Percentiles rank a stretch among this genome's conserved stretches.
These are phyloP conservation scores for Eonycteris spelaea DNA, from an alignment of 2,113 vertebrate genomes.

Conservation along the genomic window DNA sequence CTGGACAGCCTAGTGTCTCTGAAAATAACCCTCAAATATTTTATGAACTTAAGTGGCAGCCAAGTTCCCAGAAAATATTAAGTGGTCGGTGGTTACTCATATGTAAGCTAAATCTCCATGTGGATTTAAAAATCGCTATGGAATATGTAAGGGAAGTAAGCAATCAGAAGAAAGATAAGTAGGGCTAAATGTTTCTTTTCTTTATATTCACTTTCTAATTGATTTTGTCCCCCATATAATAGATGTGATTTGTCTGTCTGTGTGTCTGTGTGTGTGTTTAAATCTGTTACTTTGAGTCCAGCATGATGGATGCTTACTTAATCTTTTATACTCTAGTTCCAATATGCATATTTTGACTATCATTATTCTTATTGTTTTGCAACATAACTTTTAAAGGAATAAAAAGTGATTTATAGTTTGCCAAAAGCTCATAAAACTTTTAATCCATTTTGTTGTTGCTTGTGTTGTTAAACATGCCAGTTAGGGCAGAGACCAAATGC, in stretches of 20 bases:
- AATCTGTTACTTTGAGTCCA: neutral
- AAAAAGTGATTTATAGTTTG: neutral
- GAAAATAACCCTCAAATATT: constrained; percentile 66
- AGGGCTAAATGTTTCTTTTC: neutral
- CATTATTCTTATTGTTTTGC: neutral
- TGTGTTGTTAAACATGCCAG: neutral
- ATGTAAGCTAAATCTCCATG: constrained; percentile 57
- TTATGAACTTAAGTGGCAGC: constrained; percentile 47
- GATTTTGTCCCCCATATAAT: neutral
- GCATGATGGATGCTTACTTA: neutral
- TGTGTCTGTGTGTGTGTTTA: neutral
- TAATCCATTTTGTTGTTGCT: neutral
- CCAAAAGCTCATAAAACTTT: neutral
- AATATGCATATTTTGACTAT: neutral
- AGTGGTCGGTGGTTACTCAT: neutral
- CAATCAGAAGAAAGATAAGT: constrained; percentile 30
- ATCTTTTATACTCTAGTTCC: neutral
- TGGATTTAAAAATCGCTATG: constrained; percentile 36
- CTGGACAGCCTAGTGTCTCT: neutral
- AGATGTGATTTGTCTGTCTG: neutral
- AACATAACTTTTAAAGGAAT: neutral
- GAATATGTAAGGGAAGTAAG: constrained; percentile 28
- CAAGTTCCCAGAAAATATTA: constrained; percentile 61
- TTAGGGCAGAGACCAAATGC: neutral
- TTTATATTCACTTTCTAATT: neutral